Evolutionary conservation across 2,113 vertebrate species (phyloP), one percentile per base, ranked within the genome.

Genomic region (Hyaena hyaena): DNA sequence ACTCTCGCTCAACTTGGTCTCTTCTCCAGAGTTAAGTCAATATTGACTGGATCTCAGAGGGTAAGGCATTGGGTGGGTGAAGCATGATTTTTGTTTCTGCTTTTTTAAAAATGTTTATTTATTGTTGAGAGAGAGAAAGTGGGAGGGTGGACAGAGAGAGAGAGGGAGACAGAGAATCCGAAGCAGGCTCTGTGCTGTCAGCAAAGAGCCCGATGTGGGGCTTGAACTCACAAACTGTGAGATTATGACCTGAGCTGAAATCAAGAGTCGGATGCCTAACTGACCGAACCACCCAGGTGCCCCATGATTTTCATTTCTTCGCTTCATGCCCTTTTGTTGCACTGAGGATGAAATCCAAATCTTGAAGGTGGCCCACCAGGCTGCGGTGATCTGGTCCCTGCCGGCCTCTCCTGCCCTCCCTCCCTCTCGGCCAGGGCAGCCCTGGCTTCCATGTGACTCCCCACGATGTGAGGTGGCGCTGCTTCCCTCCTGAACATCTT

Each of bases 381-480:
- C 16, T 2, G 0, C 6, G 1, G 1, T 3, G 43, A 24, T 28
- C 26, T 9, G 14, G 10, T 19, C 48, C 35, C 17, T 7, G 2
- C 66, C 58, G 24, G 1, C 35, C 39, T 31, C 90, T 43, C 31
- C 80, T 28, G 0, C 8, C 63, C 43, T 19, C 23, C 43, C 24
- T 35, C 28, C 15, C 24, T 68, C 16, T 35, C 5, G 45, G 31
- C 45, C 8, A 2, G 2, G 28, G 10, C 45, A 69, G 23, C 58
- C 17, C 21, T 19, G 92, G 63, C 55, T 58, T 79, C 35, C 28
- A 1, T 4, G 28, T 33, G 48, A 58, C 6, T 66, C 66, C 43
- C 12, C 10, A 16, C 48, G 43, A 28, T 7, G 28, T 7, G 15
- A 16, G 43, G 26, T 24, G 0, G 15, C 69, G 21, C 17, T 35